Evolutionary conservation across 2,797 vertebrate species (phyloP).

Genomic region (Fringilla coelebs): DNA sequence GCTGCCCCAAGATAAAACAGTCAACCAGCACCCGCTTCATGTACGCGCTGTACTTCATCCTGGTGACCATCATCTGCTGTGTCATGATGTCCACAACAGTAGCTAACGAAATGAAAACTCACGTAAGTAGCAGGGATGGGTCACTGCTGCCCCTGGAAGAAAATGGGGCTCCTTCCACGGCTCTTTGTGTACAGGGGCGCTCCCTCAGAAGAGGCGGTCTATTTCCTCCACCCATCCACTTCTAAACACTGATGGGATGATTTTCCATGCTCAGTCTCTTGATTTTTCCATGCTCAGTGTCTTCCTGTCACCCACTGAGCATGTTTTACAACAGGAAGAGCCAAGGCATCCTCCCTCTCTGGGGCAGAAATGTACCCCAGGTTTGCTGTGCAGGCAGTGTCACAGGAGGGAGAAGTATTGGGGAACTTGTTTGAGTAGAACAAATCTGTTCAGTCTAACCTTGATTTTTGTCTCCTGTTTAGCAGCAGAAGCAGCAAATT

Average conservation of each 20-base stretch:
- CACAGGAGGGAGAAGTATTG: background rate
- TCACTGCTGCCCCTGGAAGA: background rate
- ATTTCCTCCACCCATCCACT: background rate
- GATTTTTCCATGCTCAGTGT: background rate
- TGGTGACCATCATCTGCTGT: conserved; percentile 87
- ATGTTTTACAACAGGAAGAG: background rate
- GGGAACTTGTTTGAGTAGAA: background rate
- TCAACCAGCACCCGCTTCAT: conserved; percentile 95
- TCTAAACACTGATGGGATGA: background rate
- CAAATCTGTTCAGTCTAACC: background rate
- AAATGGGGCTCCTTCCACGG: background rate
- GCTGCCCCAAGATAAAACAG: conserved; percentile 94
- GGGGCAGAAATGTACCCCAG: background rate
- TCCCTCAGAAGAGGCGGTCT: fast-evolving
- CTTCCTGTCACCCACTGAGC: background rate
- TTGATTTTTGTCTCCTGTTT: background rate
- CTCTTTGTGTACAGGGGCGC: background rate
- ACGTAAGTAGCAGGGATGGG: conserved; percentile 72
- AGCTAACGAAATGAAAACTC: conserved; percentile 73
- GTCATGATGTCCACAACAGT: conserved; percentile 95
- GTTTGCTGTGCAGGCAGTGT: background rate
- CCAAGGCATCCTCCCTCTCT: background rate
- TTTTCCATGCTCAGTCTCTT: background rate
- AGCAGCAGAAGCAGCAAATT: background rate
- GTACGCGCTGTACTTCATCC: conserved; percentile 93